Conservation (phyloP, 2,113 vertebrate species). For the Cnemophilus loriae region DNA sequence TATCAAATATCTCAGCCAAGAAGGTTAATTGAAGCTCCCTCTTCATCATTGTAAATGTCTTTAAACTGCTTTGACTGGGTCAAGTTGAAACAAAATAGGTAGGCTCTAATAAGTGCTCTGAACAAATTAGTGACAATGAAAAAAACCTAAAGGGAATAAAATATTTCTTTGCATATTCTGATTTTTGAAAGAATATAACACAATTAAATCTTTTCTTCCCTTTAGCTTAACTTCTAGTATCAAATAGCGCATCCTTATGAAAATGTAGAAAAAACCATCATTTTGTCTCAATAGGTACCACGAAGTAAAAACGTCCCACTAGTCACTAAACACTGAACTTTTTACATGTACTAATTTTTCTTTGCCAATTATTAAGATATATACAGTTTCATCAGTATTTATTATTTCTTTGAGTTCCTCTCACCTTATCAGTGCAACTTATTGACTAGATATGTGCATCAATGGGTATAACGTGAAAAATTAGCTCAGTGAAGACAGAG, state of each 20-base stretch:
- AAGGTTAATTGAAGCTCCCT: constrained; percentile 77
- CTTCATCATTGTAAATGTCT: constrained; percentile 67
- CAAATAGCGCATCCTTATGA: background rate
- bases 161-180: constrained; percentile 34
- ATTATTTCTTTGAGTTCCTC: background rate
- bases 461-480: background rate
- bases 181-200: constrained; percentile 14
- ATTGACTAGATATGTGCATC: background rate
- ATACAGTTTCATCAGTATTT: background rate
- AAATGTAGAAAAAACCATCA: background rate
- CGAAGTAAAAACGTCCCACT: background rate
- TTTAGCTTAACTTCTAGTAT: background rate
- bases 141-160: background rate
- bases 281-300: background rate
- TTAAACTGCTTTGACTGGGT: constrained; percentile 68
- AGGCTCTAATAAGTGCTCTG: constrained; percentile 59
- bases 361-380: background rate
- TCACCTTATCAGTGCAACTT: background rate
- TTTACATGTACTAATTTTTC: background rate
- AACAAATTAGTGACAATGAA: constrained; percentile 49
- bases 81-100: constrained; percentile 74
- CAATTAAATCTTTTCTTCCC: background rate
- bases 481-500: background rate
- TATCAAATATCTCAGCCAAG: constrained; percentile 69
- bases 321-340: background rate